Conservation (phyloP, 2,888 invertebrate species). For the Lasioglossum figueresi region DNA sequence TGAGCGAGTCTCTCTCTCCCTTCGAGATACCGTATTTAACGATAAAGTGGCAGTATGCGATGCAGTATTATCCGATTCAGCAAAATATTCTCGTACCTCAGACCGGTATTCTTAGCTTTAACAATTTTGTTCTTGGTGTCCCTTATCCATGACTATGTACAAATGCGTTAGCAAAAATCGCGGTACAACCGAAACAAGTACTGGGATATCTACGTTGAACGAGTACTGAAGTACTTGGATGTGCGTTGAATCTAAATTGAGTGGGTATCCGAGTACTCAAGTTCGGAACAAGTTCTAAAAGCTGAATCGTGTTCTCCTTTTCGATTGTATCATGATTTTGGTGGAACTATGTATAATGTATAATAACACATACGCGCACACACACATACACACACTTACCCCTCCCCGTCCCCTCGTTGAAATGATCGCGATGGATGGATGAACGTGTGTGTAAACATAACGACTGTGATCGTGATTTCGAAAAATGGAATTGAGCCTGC, state of each 20-base stretch:
- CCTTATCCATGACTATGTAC: not conserved
- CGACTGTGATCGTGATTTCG: not conserved
- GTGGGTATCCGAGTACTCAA: not conserved
- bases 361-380: not conserved
- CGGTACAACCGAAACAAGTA: not conserved
- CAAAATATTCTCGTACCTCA: constrained; percentile 56
- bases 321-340: constrained; percentile 2
- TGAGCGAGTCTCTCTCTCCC: constrained; percentile 75
- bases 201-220: not conserved
- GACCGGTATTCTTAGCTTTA: constrained; percentile 59
- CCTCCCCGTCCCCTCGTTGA: not conserved
- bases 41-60: constrained; percentile 76
- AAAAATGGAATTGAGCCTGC: not conserved
- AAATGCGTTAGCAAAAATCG: not conserved
- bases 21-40: constrained; percentile 55
- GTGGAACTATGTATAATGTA: not conserved
- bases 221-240: not conserved
- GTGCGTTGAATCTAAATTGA: not conserved
- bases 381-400: too few species aligned
- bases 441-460: not conserved
- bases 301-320: not conserved
- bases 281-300: not conserved
- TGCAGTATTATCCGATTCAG: constrained; percentile 64
- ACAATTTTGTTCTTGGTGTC: not conserved
- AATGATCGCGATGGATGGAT: not conserved